phyloP scores from a whole-genome alignment of 2,888 invertebrate genomes.

The Campaea margaritaria region DNA sequence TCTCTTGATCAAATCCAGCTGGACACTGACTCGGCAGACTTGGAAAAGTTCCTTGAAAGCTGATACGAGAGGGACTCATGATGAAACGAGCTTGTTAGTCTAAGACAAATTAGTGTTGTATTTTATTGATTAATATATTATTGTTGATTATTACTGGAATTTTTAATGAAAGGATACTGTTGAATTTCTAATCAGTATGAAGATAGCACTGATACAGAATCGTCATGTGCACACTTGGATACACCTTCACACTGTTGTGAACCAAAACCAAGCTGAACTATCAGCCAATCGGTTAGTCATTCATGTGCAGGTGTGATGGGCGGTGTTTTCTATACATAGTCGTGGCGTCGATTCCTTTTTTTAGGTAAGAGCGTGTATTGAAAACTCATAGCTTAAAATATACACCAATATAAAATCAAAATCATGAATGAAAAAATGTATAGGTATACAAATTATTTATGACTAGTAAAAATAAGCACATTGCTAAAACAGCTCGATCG shows the following conservation, averaged over 20 bases:
- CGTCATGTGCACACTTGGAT: too few relatives aligned
- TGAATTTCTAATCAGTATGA: too few relatives aligned
- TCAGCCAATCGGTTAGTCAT: too few relatives aligned
- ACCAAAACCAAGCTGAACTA: too few relatives aligned
- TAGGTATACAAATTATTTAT: slow-evolving; percentile 76
- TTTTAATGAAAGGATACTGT: slow-evolving; percentile 15
- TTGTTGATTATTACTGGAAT: slow-evolving; percentile 50
- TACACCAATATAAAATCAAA: slow-evolving; percentile 9
- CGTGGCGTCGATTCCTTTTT: too few relatives aligned
- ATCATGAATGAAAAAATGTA: slow-evolving; percentile 24
- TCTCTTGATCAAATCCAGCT: slow-evolving; percentile 76
- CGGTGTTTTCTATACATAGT: too few relatives aligned
- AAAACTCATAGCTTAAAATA: too few relatives aligned
- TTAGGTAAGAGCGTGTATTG: too few relatives aligned
- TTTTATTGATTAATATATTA: slow-evolving; percentile 58
- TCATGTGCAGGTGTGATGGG: too few relatives aligned
- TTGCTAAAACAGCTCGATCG: slow-evolving; percentile 63
- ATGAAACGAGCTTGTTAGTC: slow-evolving; percentile 34
- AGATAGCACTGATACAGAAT: too few relatives aligned
- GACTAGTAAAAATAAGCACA: slow-evolving; percentile 81
- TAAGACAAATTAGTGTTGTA: slow-evolving; percentile 57
- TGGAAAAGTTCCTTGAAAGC: slow-evolving; percentile 76
- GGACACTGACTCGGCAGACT: slow-evolving; percentile 66
- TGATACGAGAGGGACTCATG: slow-evolving; percentile 47
- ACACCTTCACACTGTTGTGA: too few relatives aligned